These are phyloP conservation scores for Cetoscarus ocellatus DNA, from an alignment of 2,797 vertebrate genomes.

Conservation along the genomic window DNA sequence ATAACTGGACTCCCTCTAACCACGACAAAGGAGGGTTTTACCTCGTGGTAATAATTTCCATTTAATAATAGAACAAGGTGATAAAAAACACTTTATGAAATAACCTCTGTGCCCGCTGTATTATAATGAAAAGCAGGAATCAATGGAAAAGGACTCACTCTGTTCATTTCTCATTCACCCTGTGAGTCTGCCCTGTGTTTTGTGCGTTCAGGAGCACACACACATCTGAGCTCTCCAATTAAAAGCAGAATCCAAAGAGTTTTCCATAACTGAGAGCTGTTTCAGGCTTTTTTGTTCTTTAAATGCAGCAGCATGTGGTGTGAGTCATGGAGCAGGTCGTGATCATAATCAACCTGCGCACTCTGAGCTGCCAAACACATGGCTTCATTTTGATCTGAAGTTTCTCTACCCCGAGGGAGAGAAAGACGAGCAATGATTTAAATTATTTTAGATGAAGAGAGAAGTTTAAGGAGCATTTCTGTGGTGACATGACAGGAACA, in stretches of 20 bases:
- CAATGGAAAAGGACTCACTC: conserved; percentile 58
- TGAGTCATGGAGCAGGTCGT: conserved; percentile 35
- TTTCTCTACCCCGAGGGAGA: conserved; percentile 25
- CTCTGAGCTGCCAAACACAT: conserved; percentile 35
- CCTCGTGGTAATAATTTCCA: conserved; percentile 63
- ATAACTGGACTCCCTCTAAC: conserved; percentile 18
- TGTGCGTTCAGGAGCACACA: conserved; percentile 10
- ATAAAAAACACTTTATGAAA: conserved; percentile 58
- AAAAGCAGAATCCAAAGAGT: conserved; percentile 56
- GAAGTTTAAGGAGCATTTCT: conserved; percentile 10
- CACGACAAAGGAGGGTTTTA: conserved; percentile 37
- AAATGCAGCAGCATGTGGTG: conserved; percentile 41
- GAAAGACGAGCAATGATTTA: conserved; percentile 22
- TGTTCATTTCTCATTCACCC: conserved; percentile 39
- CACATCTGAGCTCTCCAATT: conserved; percentile 48
- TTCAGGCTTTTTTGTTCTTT: conserved; percentile 44
- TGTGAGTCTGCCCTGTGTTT: conserved; percentile 7
- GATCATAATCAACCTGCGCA: conserved; percentile 39
- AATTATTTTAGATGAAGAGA: conserved; percentile 27
- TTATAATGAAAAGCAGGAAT: conserved; percentile 78
- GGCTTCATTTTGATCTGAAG: conserved; percentile 47
- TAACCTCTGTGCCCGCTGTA: conserved; percentile 36
- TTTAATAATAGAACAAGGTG: conserved; percentile 61
- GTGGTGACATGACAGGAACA: conserved; percentile 14
- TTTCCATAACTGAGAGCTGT: conserved; percentile 53